These are phyloP conservation scores for Clivina fossor DNA, from an alignment of 2,888 invertebrate species.

Conservation along the genomic window DNA sequence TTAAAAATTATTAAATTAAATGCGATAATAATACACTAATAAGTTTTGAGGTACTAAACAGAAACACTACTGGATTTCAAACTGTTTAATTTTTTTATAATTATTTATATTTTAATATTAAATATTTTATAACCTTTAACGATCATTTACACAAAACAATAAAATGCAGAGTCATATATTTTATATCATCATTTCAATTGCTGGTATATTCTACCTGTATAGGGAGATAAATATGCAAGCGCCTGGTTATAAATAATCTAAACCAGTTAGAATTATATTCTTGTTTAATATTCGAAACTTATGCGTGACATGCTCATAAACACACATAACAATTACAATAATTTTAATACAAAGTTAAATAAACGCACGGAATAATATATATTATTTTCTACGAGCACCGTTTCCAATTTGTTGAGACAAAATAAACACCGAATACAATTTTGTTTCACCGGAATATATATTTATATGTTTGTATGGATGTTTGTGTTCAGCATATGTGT, in stretches of 20 bases:
- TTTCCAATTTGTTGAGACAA: constrained; percentile 32
- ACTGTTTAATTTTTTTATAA: constrained; percentile 13
- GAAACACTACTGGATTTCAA: too few relatives aligned
- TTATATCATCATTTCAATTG: too few relatives aligned
- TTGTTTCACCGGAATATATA: too few relatives aligned
- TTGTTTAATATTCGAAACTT: constrained; percentile 20
- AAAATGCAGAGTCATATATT: too few relatives aligned
- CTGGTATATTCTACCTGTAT: too few relatives aligned
- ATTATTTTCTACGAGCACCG: constrained; percentile 2
- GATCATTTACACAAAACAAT: too few relatives aligned
- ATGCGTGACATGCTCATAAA: constrained; percentile 22
- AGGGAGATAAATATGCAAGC: too few relatives aligned
- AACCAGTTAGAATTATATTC: constrained; percentile 15
- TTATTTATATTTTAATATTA: constrained; percentile 13
- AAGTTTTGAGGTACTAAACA: too few relatives aligned
- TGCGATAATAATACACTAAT: too few relatives aligned
- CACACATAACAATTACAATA: constrained; percentile 25
- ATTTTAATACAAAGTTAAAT: constrained; percentile 25
- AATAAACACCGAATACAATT: constrained; percentile 10
- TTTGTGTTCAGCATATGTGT: too few relatives aligned
- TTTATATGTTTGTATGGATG: too few relatives aligned
- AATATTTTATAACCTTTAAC: constrained; percentile 13
- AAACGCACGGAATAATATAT: constrained; percentile 15
- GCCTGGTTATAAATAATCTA: constrained; percentile 13
- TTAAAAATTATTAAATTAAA: too few relatives aligned